Conservation (phyloP, 2,888 invertebrate genomes). For the Ethmia dodecea region DNA sequence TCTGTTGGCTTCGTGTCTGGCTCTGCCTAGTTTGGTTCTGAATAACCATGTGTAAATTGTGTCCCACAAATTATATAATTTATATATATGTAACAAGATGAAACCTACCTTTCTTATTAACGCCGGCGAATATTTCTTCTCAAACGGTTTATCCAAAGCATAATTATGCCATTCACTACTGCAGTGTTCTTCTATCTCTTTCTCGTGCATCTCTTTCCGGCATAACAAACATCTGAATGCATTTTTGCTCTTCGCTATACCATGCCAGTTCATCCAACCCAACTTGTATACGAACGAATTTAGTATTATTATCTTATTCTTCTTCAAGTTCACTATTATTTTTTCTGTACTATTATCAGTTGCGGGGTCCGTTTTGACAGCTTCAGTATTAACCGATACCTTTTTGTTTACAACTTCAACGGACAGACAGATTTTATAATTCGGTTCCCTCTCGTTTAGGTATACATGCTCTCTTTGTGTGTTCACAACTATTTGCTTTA, state of each 20-base stretch:
- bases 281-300: slow-evolving; percentile 19
- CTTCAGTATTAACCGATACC: no score
- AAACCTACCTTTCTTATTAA: slow-evolving; percentile 23
- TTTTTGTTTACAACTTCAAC: slow-evolving; percentile 6
- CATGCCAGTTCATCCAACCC: slow-evolving; percentile 23
- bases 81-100: no score
- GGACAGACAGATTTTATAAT: slow-evolving; percentile 11
- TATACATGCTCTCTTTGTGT: slow-evolving; percentile 20
- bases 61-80: no score
- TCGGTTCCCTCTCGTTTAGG: slow-evolving; percentile 13
- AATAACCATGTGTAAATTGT: no score
- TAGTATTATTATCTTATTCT: slow-evolving; percentile 19
- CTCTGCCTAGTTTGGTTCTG: no score
- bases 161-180: slow-evolving; percentile 10
- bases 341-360: background rate
- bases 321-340: slow-evolving; percentile 7
- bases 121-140: slow-evolving; percentile 17
- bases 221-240: slow-evolving; percentile 19
- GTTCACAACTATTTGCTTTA: slow-evolving; percentile 8
- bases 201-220: slow-evolving; percentile 8
- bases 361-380: no score
- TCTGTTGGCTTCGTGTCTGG: no score
- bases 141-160: slow-evolving; percentile 13
- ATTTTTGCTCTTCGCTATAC: slow-evolving; percentile 11
- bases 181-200: slow-evolving; percentile 16